A percentile compares a stretch with the other conserved stretches of the same genome.
phyloP scores from a whole-genome alignment of 2,888 invertebrate species.

The Argyresthia goedartella region DNA sequence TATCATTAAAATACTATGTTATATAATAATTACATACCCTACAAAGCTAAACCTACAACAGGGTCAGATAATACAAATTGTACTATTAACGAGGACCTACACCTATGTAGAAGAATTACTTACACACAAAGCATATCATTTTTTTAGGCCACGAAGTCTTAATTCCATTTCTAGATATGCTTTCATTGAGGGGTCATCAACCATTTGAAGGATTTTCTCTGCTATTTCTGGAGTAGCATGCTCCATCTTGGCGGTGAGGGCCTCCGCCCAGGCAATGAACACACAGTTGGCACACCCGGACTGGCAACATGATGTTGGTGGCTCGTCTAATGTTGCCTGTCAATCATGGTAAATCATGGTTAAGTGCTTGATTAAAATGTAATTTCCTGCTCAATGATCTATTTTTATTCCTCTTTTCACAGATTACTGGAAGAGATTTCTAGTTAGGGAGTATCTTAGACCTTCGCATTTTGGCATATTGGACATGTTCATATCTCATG shows the following conservation, averaged over 20 bases:
- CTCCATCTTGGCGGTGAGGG: slow-evolving; percentile 72
- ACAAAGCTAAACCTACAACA: too few species aligned
- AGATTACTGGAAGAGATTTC: too few species aligned
- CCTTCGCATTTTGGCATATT: too few species aligned
- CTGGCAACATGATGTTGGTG: slow-evolving; percentile 90
- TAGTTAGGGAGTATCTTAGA: too few species aligned
- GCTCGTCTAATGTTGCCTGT: slow-evolving; percentile 70
- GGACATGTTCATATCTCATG: too few species aligned
- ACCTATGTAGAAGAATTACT: not conserved
- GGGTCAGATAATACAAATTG: too few species aligned
- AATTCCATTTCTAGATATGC: slow-evolving; percentile 87
- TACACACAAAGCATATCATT: not conserved
- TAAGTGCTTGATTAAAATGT: not conserved
- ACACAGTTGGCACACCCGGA: slow-evolving; percentile 95
- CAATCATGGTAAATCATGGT: not conserved
- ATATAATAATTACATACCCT: too few species aligned
- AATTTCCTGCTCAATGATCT: too few species aligned
- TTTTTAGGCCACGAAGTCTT: slow-evolving; percentile 44
- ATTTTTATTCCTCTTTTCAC: too few species aligned
- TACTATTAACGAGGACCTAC: too few species aligned
- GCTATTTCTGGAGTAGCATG: slow-evolving; percentile 78
- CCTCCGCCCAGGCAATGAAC: slow-evolving; percentile 91
- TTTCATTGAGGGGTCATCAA: slow-evolving; percentile 85
- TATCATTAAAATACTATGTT: too few species aligned
- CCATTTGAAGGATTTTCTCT: slow-evolving; percentile 78